Percentiles rank a stretch among this genome's conserved stretches.
These are phyloP conservation scores for Aleadryas rufinucha DNA, from an alignment of 2,113 vertebrate species.

Conservation along the genomic window DNA sequence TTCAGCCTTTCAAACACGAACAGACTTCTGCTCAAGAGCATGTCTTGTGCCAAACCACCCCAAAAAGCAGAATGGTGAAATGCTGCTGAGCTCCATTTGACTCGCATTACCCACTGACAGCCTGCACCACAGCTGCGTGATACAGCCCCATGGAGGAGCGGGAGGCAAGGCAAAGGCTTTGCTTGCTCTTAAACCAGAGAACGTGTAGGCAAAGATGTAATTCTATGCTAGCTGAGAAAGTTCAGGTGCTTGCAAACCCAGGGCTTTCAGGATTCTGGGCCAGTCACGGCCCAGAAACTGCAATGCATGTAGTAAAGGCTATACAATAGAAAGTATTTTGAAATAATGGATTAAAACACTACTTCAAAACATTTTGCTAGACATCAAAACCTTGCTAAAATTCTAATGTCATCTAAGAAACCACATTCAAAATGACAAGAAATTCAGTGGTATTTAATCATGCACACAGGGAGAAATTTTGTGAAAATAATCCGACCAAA, in stretches of 20 bases:
- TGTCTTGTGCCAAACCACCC: not conserved
- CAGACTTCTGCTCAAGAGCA: not conserved
- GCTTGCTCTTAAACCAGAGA: not conserved
- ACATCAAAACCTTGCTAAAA: not conserved
- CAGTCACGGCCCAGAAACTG: fast-evolving
- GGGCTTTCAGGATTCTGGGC: not conserved
- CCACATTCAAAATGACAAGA: not conserved
- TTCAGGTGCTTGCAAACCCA: not conserved
- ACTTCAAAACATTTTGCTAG: not conserved
- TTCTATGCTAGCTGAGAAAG: not conserved
- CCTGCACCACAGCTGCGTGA: fast-evolving
- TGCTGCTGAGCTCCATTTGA: not conserved
- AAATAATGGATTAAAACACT: not conserved
- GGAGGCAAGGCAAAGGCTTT: not conserved
- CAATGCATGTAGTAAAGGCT: fast-evolving
- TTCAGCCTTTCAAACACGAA: not conserved
- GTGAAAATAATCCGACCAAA: not conserved
- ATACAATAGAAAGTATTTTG: not conserved
- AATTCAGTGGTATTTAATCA: not conserved
- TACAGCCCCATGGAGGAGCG: fast-evolving
- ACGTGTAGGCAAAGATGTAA: not conserved
- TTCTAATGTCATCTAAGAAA: not conserved
- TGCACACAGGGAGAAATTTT: not conserved
- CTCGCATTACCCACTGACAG: not conserved
- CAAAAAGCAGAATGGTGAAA: not conserved